Conservation (phyloP, 1,140 invertebrate genomes). For the Hormaphis cornu region DNA sequence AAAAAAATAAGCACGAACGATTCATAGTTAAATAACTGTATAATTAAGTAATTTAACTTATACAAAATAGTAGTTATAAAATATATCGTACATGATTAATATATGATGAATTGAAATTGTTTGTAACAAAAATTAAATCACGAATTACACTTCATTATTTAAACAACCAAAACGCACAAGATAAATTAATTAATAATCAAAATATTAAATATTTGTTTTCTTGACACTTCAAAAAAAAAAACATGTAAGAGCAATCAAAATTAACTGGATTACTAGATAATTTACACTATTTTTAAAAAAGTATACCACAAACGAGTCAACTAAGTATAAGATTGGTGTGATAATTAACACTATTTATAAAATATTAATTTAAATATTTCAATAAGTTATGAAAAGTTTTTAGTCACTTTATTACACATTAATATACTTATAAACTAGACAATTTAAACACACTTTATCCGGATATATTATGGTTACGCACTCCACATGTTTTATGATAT, state of each 20-base stretch:
- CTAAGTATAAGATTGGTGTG: background rate
- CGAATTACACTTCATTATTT: conserved; percentile 15
- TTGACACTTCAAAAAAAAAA: background rate
- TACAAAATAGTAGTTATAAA: background rate
- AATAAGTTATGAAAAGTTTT: background rate
- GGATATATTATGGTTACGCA: background rate
- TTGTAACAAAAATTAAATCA: background rate
- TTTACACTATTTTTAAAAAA: background rate
- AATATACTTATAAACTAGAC: conserved; percentile 14
- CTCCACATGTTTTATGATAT: background rate
- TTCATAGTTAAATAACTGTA: background rate
- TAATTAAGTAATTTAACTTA: conserved; percentile 2
- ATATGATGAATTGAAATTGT: background rate
- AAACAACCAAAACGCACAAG: conserved; percentile 3
- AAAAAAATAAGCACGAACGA: background rate
- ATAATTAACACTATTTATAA: conserved; percentile 20
- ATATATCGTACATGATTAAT: background rate
- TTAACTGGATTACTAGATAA: background rate
- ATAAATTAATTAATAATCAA: conserved; percentile 12
- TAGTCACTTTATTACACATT: conserved; percentile 17
- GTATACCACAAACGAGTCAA: background rate
- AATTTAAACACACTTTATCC: background rate
- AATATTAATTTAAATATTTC: background rate
- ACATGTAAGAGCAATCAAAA: conserved; percentile 2
- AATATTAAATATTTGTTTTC: background rate